Base-by-base conservation (phyloP, 2,888 invertebrate genomes). In the Melinopterus prodromus region DNA sequence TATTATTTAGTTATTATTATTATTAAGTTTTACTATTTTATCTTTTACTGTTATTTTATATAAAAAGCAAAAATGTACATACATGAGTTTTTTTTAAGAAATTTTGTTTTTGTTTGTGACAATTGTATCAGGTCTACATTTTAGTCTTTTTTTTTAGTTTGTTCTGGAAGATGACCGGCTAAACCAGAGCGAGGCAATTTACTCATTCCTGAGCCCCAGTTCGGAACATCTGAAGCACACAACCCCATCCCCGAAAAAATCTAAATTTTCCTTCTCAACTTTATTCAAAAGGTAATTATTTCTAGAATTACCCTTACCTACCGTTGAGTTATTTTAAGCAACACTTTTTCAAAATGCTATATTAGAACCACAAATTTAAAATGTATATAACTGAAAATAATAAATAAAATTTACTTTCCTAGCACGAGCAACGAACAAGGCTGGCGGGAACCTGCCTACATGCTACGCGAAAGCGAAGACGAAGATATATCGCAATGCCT, bases 161-260 rank as follows among this genome's bases (percentile, higher is more conserved):
- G 94, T 97, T 84, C 91, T 97, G 88, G 95, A 95, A 90, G 97
- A 97, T 86, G 97, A 97, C 82, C 92, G 94, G 84, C 90, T 97
- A 84, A 96, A 96, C 88, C 96, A 96, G 90, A 95, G 97, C 87
- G 97, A 98, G 90, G 95, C 96, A 78, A 92, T 98, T 83, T 98
- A 97, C 87, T 94, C 96, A 81, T 98, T 98, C 90, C 91, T 98
- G n/a, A 96, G 97, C 88, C 97, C 97, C 4, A 97, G 96, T 88
- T 96, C 97, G 0, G 97, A 97, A 87, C 96, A 96, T 89, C 91
- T 97, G 83, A 96, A 97, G 88, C 95, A 95, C 85, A 91, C 92
- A 79, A 91, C 93, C 71, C 94, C 94, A 71, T 93, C 94, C 85
- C 95, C 95, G 82, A 97, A 97, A 90, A 97, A 96, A 89, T 94